These are phyloP conservation scores for Ophthalmolycus amberensis DNA, from an alignment of 2,113 vertebrate genomes.

Conservation along the genomic window DNA sequence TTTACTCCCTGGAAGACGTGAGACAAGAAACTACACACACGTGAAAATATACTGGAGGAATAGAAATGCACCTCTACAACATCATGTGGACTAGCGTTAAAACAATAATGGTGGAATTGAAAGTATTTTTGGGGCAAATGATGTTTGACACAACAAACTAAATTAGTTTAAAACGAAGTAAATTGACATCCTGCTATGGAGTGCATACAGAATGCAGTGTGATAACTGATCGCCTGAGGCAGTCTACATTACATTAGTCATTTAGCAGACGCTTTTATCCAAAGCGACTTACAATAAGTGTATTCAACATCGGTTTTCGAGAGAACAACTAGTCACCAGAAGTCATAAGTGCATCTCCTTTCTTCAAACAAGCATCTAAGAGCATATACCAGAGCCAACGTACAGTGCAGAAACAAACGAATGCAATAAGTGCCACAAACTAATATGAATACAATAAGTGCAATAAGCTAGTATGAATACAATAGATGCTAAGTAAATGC, in stretches of 20 bases:
- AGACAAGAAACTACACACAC: constrained; percentile 48
- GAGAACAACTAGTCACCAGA: no score
- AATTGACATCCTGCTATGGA: background rate
- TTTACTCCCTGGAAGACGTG: constrained; percentile 58
- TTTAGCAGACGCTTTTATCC: no score
- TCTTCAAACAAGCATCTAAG: no score
- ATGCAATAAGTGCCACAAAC: no score
- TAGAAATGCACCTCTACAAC: constrained; percentile 32
- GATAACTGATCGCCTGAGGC: constrained; percentile 24
- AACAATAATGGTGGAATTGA: background rate
- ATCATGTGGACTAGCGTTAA: background rate
- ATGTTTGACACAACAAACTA: background rate
- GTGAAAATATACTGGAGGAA: constrained; percentile 33
- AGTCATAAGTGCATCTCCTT: no score
- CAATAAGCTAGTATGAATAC: no score
- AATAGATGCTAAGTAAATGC: no score
- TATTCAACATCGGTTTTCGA: no score
- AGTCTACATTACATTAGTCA: background rate
- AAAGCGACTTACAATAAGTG: no score
- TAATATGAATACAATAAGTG: no score
- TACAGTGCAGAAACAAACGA: no score
- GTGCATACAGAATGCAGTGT: background rate
- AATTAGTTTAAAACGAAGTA: background rate
- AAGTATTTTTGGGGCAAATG: background rate
- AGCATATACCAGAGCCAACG: no score